These are phyloP conservation scores for Coregonus ussuriensis DNA, from an alignment of 2,797 vertebrate species.

Conservation along the genomic window DNA sequence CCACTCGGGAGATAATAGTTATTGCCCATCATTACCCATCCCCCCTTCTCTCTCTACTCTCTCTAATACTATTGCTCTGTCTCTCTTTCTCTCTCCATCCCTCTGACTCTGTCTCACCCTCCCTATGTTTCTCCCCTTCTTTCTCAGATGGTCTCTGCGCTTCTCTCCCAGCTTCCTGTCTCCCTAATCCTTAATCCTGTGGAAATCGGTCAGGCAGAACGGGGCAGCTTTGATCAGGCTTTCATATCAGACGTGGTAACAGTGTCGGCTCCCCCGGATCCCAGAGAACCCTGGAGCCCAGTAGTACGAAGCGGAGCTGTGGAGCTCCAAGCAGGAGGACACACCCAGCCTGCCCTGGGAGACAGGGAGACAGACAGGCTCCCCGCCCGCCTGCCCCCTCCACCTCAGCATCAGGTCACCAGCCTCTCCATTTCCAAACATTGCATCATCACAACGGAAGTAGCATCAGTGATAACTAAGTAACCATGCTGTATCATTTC, in stretches of 20 bases:
- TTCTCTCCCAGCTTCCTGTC: constrained; percentile 72
- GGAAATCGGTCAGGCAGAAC: constrained; percentile 81
- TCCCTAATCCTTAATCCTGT: constrained; percentile 84
- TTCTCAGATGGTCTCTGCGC: constrained; percentile 67
- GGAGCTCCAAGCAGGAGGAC: neutral
- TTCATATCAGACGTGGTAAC: constrained; percentile 76
- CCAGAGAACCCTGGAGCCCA: constrained; percentile 72
- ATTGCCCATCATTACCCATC: constrained; percentile 27
- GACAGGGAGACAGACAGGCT: constrained; percentile 30
- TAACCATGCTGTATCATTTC: constrained; percentile 17
- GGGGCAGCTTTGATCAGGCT: constrained; percentile 81
- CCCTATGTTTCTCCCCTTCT: constrained; percentile 44
- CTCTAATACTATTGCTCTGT: constrained; percentile 51
- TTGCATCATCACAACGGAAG: constrained; percentile 11
- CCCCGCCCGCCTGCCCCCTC: too few relatives aligned
- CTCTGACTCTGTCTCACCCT: neutral
- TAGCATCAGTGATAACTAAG: constrained; percentile 15
- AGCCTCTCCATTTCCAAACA: constrained; percentile 17
- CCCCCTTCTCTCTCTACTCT: constrained; percentile 27
- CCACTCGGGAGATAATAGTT: neutral
- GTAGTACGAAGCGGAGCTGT: neutral
- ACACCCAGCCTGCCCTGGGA: constrained; percentile 13
- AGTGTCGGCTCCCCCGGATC: constrained; percentile 76
- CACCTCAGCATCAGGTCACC: too few relatives aligned
- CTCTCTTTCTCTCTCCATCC: constrained; percentile 24